phyloP scores from a whole-genome alignment of 2,113 vertebrate genomes.

The Oncorhynchus nerka region DNA sequence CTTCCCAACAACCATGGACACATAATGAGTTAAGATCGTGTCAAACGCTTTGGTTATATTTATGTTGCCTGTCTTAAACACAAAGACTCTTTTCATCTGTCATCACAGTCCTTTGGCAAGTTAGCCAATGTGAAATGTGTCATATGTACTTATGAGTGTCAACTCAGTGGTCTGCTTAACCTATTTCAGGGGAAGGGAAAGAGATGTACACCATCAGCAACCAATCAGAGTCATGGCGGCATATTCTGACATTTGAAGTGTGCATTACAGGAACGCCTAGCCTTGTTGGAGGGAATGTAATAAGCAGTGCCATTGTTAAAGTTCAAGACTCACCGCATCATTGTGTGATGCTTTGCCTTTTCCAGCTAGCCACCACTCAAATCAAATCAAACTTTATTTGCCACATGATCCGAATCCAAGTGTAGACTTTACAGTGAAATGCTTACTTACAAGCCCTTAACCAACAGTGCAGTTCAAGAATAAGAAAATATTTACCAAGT shows the following conservation, averaged over 20 bases:
- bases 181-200: slow-evolving; percentile 25
- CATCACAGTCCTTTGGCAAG: too few species aligned
- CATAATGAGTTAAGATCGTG: too few species aligned
- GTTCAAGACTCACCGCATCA: slow-evolving; percentile 43
- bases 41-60: too few species aligned
- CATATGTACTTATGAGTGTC: neutral
- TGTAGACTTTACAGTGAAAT: too few species aligned
- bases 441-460: too few species aligned
- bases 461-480: too few species aligned
- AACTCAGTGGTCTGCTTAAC: slow-evolving; percentile 27
- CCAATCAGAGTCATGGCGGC: slow-evolving; percentile 40
- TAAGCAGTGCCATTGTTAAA: slow-evolving; percentile 51
- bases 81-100: too few species aligned
- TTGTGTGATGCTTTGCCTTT: slow-evolving; percentile 34
- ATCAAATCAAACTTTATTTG: too few species aligned
- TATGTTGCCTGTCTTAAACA: too few species aligned
- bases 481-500: too few species aligned
- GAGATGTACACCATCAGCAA: slow-evolving; percentile 36
- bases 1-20: too few species aligned
- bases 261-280: slow-evolving; percentile 35
- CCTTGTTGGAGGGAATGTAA: slow-evolving; percentile 48
- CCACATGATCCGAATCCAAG: too few species aligned
- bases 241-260: slow-evolving; percentile 54
- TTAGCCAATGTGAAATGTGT: neutral
- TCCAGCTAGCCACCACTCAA: slow-evolving; percentile 19